Evolutionary conservation across 2,888 invertebrate species (phyloP), one percentile per base, ranked within the genome.

Genomic region (Tineola bisselliella): DNA sequence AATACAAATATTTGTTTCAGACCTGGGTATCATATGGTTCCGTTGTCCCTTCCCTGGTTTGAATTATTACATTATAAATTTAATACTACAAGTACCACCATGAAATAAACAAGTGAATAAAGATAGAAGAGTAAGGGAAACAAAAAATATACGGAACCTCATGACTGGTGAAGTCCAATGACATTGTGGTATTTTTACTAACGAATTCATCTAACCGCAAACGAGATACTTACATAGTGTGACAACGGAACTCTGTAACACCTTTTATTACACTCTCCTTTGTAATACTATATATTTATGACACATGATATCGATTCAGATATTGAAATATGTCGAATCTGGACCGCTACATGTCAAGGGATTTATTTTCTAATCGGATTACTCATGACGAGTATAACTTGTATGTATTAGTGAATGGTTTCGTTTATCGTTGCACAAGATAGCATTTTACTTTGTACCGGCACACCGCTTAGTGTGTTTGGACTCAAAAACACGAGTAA

Each of bases 331-430:
- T 48, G 48, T 48, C 48, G 48, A 48, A 48, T 48, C 13, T 54
- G 25, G 18, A 25, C 52, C 13, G 52, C 54, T 54, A 76, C 71
- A 68, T 66, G 69, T 71, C 69, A 69, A 73, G 73, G 71, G 74
- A 76, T 79, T 79, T 71, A 73, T 70, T 30, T 48, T 70, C 68
- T 84, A 84, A 84, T 84, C 84, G 76, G 84, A 83, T 84, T 72
- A 69, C 63, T 12, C 65, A 72, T 74, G 73, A 73, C 71, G 60
- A 31, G 60, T 67, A 66, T 60, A 60, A 73, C 72, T 69, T 70
- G 76, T 75, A 73, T 73, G 77, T 76, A 75, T 75, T 70, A 73
- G 70, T 74, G 75, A 77, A 62, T 30, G 61, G 54, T 76, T 77
- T 74, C 75, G 71, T 77, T 77, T 77, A 76, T 71, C 68, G 70